Evolutionary conservation across 1,140 invertebrate species (phyloP), one percentile per base, ranked within the genome.

Genomic region (Drosophila melanica): DNA sequence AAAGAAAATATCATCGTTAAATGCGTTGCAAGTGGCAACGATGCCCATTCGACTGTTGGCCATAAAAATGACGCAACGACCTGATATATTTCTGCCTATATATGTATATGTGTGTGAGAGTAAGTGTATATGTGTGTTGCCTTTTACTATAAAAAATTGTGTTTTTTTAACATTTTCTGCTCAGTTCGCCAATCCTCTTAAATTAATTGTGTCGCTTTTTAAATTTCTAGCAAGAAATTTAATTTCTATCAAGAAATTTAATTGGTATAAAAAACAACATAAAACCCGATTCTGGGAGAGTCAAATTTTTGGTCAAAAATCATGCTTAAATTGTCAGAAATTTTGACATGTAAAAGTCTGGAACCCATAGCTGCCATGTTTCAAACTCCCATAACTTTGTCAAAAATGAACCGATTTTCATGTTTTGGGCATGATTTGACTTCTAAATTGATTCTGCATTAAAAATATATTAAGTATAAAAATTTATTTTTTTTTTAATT

Each of bases 11-110:
- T 58, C 50, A 60, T 64, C 47, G 66, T 60, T 73, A 67, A 64
- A 65, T 45, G 53, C 47, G 42, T 51, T 87, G 82, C 79, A 87
- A 81, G 77, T 69, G 60, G 67, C 53, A 72, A 35, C 47, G 47
- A 60, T 37, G 30, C 55, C 62, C 53, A 72, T 79, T 64, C 65
- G 45, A 84, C 63, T 70, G 59, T 41, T 73, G 48, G 47, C 75
- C 81, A 81, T 78, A 87, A 87, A 86, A 86, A 57, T 81, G 78
- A 70, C 81, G 64, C 82, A 89, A 69, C 81, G 79, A 89, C 70
- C 75, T 63, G 75, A 57, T 70, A 74, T 73, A 86, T 67, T 69
- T 45, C 12, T 30, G 23, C 23, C 35, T 48, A n/a, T 57, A 20
- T 41, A 12, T 63, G 10, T 16, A 12, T 45, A 18, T 53, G 30